Evolutionary conservation across 2,113 vertebrate genomes (phyloP), one percentile per base, ranked within the genome.

Genomic region (Cynoglossus semilaevis): DNA sequence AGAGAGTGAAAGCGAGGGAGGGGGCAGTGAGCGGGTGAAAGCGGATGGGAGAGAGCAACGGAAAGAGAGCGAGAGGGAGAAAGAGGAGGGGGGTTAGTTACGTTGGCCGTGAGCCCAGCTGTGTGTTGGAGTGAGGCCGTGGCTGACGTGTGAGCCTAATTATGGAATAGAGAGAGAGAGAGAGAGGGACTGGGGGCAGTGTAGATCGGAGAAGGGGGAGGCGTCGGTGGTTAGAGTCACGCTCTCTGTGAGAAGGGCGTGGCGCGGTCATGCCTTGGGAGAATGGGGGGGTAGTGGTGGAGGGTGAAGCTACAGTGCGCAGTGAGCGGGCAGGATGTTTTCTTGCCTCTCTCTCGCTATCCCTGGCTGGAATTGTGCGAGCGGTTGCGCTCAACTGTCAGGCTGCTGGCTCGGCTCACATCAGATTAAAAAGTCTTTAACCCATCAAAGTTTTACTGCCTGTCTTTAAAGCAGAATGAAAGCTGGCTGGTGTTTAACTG

Each of bases 91-190:
- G 66, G 66, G 80, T 59, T 79, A 77, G 79, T 82, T 82, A 67
- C 70, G 62, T 81, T 88, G 84, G 84, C 86, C 46, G 36, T 51
- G 72, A 85, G 82, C 86, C 86, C 86, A 86, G 86, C 86, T 85
- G 84, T 87, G 83, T 85, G 82, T 84, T 86, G 84, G 83, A 85
- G 74, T 78, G 67, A 79, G 80, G 85, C 82, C 74, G 69, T 51
- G 70, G 78, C 80, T 89, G 85, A 86, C 86, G 83, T 85, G 83
- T 81, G 79, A 86, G 88, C 76, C 83, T 86, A 89, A 89, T 89
- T 87, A 87, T 86, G 82, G 88, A 83, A 76, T 67, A 67, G 78
- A 84, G 79, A 70, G 84, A 79, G 68, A 71, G 53, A 34, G 75
- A 58, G 72, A 55, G 63, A 11, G 59, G 58, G 70, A 36, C 6